Evolutionary conservation across 2,888 invertebrate species (phyloP), one percentile per base, ranked within the genome.

Genomic region (Cosmia pyralina): DNA sequence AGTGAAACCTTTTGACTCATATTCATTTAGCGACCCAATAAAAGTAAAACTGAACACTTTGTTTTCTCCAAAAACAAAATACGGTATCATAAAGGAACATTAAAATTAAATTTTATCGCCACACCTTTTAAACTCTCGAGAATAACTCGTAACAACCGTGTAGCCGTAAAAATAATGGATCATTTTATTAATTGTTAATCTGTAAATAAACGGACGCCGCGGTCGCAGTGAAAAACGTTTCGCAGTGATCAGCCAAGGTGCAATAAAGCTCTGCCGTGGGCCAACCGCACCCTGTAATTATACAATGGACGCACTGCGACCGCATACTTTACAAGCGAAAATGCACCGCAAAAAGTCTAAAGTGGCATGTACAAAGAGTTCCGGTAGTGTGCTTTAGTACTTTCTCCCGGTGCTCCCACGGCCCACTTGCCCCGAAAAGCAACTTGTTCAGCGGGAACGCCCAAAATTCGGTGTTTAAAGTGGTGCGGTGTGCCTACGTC

Each of bases 391-490:
- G 81, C 87, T 85, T 85, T 83, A 83, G 85, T 90, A 96, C 96
- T 96, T 96, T 96, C 95, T 93, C 95, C 94, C 86, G 89, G 87
- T 92, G 90, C 90, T 95, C 95, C 93, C 95, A 95, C 94, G 95
- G 90, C 95, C 92, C 88, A 93, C 93, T 93, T 94, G 93, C 82
- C 88, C 87, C 88, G 85, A 89, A 90, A 90, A 88, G 81, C 87
- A 90, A 92, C 94, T 89, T 87, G 94, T 92, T 91, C 84, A 89
- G 86, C 92, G 88, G 95, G 94, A 95, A 94, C 95, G 94, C 95
- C 96, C 95, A 95, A 95, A 90, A 94, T 90, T 90, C 88, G 91
- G 91, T 93, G 94, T 95, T 95, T 95, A 94, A 95, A 94, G 86
- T 90, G 88, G 90, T 88, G 87, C 90, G 87, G 90, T 93, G 90